A percentile compares a stretch with the other conserved stretches of the same genome.
These are phyloP conservation scores for Platysternon megacephalum DNA, from an alignment of 2,113 vertebrate genomes.

Conservation along the genomic window DNA sequence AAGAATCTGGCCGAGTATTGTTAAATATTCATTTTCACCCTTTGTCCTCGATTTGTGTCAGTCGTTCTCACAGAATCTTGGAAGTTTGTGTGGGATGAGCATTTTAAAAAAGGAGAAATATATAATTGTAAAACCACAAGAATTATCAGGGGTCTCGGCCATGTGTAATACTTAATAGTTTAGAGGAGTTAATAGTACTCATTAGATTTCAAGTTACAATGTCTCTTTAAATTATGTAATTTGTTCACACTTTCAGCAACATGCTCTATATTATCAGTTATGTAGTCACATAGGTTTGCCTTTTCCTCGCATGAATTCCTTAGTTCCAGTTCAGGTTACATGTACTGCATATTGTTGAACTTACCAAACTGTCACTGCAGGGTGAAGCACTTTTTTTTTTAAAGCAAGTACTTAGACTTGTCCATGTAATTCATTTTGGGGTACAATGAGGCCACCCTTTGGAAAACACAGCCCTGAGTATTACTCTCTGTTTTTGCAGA, in stretches of 20 bases:
- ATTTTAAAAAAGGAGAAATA: not conserved
- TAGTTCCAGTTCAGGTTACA: not conserved
- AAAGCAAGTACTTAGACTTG: not conserved
- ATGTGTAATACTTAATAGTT: not conserved
- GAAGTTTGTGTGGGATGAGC: not conserved
- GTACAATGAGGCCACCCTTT: not conserved
- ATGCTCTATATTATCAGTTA: not conserved
- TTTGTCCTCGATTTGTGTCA: not conserved
- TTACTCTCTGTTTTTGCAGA: slow-evolving; percentile 60
- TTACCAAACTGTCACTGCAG: not conserved
- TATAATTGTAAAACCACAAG: not conserved
- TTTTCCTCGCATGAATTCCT: not conserved
- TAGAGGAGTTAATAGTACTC: not conserved
- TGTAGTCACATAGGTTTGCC: not conserved
- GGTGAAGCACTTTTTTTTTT: not conserved
- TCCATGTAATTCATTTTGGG: not conserved
- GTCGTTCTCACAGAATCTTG: not conserved
- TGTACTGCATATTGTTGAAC: not conserved
- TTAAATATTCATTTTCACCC: not conserved
- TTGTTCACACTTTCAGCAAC: not conserved
- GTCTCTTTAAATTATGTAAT: not conserved
- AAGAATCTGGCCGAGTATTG: not conserved
- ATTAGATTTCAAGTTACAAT: not conserved
- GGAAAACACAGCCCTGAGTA: not conserved
- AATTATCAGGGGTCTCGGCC: not conserved